Base-by-base conservation (phyloP, 92 coral and sea anemone genomes). In the Porites rus region DNA sequence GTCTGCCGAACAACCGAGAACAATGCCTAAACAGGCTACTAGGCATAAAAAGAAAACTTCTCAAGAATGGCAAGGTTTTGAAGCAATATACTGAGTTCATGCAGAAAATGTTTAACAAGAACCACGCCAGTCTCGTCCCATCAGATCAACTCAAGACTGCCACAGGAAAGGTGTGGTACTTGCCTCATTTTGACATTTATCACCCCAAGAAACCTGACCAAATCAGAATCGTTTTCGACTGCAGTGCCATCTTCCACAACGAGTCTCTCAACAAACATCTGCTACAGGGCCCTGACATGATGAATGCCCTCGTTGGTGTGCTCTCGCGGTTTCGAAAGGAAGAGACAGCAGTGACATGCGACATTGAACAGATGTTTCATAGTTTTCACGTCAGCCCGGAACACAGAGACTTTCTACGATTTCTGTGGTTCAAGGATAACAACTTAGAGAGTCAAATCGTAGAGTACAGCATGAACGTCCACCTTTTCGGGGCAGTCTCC, bases 401-500 rank as follows among this genome's bases (percentile, higher is more conserved):
- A 20, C 67, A 71, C n/a, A 20, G 79, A 51, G 79, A 67, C 25
- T 82, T 72, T 12, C 81, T 72, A 6, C 16, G 65, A 20, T 82
- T 82, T 22, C n/a, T 82, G 63, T 88, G 91, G 91, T 88, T 88
- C 25, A 80, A 73, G 74, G 83, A 68, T 43, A 82, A 88, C 64
- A 69, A 88, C 75, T 61, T 72, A 19, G 17, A 79, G 7, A 59
- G 80, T 8, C 87, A 51, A 21, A 80, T 80, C 12, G 67, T 80
- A 0, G 82, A 87, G 50, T 87, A 18, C 52, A 38, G 91, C 14
- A 80, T 90, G 91, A 82, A 90, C 25, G 88, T 90, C 19, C 92
- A 88, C 90, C 82, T 88, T 14, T 88, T 92, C 63, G 92, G 92
- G 7, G 92, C 90, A n/a, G 78, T 66, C 20, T 85, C 95, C 3